Evolutionary conservation across 2,888 invertebrate genomes (phyloP).

Genomic region (Megaustenia siamemsis): DNA sequence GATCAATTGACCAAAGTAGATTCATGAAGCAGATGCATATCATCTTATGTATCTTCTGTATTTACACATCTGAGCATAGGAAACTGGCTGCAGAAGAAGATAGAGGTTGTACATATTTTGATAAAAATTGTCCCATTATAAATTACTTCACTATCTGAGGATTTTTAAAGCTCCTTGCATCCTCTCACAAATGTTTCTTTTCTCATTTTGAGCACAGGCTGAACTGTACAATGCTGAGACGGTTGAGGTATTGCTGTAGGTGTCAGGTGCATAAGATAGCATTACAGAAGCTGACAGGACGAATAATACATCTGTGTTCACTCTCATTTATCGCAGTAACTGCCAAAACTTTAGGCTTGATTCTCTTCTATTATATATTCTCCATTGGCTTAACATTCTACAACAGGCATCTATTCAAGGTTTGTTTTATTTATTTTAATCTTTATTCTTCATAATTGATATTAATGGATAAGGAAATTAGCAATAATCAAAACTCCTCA

Average conservation of each 20-base stretch:
- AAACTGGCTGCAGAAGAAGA: too few relatives aligned
- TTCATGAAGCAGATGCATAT: too few relatives aligned
- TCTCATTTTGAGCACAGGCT: background rate
- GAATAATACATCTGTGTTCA: slow-evolving; percentile 67
- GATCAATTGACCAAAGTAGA: too few relatives aligned
- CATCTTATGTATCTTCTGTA: too few relatives aligned
- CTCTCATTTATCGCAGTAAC: slow-evolving; percentile 63
- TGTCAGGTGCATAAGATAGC: slow-evolving; percentile 12
- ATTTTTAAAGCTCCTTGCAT: too few relatives aligned
- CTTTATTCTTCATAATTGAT: too few relatives aligned
- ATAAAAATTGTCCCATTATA: too few relatives aligned
- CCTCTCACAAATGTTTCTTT: background rate
- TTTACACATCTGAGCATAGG: too few relatives aligned
- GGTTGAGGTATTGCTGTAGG: background rate
- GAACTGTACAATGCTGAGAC: slow-evolving; percentile 1
- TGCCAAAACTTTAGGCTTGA: slow-evolving; percentile 82
- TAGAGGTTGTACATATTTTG: too few relatives aligned
- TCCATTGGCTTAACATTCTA: slow-evolving; percentile 98
- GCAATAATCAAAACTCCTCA: too few relatives aligned
- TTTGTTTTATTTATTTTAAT: slow-evolving; percentile 77
- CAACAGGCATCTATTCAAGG: slow-evolving; percentile 94
- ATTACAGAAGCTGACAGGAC: slow-evolving; percentile 20
- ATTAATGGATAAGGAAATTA: too few relatives aligned
- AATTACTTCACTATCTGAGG: too few relatives aligned
- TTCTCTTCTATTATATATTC: slow-evolving; percentile 91